A percentile compares a stretch with the other conserved stretches of the same genome.
These are phyloP conservation scores for Acanthosepion pharaonis DNA, from an alignment of 2,888 invertebrate genomes.

Conservation along the genomic window DNA sequence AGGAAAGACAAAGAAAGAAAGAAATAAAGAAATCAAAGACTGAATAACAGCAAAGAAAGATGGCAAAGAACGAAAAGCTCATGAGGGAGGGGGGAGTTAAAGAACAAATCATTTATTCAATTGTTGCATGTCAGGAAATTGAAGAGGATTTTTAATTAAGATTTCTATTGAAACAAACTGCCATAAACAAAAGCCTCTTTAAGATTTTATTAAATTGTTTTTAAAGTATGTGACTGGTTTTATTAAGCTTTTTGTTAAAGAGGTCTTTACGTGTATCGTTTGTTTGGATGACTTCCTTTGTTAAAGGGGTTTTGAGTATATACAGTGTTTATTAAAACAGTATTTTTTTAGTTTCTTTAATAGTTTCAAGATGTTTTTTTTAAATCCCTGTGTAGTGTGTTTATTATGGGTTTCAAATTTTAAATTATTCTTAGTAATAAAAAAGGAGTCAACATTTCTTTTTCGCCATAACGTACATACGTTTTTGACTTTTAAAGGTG, in stretches of 20 bases:
- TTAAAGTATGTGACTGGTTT: neutral
- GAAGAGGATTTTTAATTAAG: neutral
- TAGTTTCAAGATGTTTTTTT: too few species aligned
- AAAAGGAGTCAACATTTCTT: too few species aligned
- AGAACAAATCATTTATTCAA: slow-evolving; percentile 4
- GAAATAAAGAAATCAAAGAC: neutral
- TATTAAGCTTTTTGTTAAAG: slow-evolving; percentile 4
- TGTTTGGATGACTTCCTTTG: neutral
- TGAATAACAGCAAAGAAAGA: neutral
- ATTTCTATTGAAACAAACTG: slow-evolving; percentile 33
- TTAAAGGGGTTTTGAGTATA: neutral
- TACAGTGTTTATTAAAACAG: neutral
- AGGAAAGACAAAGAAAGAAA: neutral
- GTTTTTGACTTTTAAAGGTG: too few species aligned
- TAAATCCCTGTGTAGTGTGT: too few species aligned
- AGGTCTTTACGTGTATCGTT: neutral
- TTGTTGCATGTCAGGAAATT: slow-evolving; percentile 33
- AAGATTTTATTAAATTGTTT: slow-evolving; percentile 5
- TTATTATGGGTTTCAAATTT: too few species aligned
- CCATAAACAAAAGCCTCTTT: slow-evolving; percentile 33
- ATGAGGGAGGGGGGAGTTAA: neutral
- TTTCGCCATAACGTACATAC: too few species aligned
- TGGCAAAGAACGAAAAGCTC: neutral
- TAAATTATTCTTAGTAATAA: too few species aligned
- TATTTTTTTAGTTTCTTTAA: too few species aligned